A percentile compares a stretch with the other conserved stretches of the same genome.
phyloP scores from a whole-genome alignment of 2,113 vertebrate species.

The Turnix velox region DNA sequence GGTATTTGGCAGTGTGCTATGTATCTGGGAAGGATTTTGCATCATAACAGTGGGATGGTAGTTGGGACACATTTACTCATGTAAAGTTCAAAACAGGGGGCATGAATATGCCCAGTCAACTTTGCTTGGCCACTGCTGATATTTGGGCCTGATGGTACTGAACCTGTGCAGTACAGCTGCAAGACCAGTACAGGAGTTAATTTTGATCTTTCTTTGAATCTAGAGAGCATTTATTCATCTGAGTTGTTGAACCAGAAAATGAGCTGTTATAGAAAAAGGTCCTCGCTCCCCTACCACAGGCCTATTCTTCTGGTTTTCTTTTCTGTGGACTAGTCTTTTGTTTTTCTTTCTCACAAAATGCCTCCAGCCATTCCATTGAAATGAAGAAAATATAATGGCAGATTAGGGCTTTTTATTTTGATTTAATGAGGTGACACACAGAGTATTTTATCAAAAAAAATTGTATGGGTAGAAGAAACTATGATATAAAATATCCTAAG shows the following conservation, averaged over 20 bases:
- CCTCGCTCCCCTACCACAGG: neutral
- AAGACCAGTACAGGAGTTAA: neutral
- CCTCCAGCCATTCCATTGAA: neutral
- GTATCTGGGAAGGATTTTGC: neutral
- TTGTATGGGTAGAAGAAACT: neutral
- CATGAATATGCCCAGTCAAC: accelerated
- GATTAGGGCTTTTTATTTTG: neutral
- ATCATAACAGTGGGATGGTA: neutral
- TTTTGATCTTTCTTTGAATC: neutral
- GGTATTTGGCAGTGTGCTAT: neutral
- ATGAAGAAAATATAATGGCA: neutral
- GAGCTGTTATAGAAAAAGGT: neutral
- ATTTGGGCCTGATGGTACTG: neutral
- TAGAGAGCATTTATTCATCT: neutral
- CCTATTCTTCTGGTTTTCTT: no score
- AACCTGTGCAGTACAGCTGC: neutral
- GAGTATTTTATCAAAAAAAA: neutral
- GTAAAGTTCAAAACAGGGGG: neutral
- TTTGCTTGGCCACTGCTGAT: neutral
- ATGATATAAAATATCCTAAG: neutral
- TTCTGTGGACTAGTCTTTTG: neutral
- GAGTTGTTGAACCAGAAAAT: neutral
- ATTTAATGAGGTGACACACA: neutral
- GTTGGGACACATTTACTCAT: accelerated
- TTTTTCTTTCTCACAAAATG: neutral